These are phyloP conservation scores for Podotricha telesiphe DNA, from an alignment of 2,888 invertebrate species.

Conservation along the genomic window DNA sequence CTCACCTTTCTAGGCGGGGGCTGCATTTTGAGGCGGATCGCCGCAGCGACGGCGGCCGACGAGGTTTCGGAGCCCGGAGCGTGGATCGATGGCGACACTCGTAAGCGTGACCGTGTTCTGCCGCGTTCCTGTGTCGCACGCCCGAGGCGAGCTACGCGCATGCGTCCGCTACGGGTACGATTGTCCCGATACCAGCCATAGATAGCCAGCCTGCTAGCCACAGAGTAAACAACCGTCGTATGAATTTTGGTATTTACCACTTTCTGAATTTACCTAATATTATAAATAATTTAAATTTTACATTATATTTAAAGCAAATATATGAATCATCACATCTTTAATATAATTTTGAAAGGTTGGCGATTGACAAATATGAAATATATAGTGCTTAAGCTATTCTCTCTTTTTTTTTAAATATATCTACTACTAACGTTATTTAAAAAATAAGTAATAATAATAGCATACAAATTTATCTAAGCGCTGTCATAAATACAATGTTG, in stretches of 20 bases:
- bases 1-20: conserved; percentile 94
- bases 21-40: conserved; percentile 85
- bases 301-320: background rate
- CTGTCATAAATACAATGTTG: no score
- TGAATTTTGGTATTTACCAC: background rate
- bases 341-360: no score
- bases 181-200: conserved; percentile 40
- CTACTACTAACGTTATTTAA: no score
- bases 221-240: conserved; percentile 42
- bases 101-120: conserved; percentile 60
- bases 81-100: conserved; percentile 60
- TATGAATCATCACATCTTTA: no score
- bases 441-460: no score
- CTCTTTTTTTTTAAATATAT: no score
- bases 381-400: no score
- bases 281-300: no score
- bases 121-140: conserved; percentile 55
- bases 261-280: background rate
- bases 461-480: no score
- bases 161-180: conserved; percentile 45
- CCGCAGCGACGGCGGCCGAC: conserved; percentile 51
- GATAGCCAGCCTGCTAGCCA: conserved; percentile 30
- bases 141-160: conserved; percentile 49
- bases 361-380: no score
- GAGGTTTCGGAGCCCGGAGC: conserved; percentile 43